Conservation (phyloP, 1,140 invertebrate species). For the Palaemon carinicauda region DNA sequence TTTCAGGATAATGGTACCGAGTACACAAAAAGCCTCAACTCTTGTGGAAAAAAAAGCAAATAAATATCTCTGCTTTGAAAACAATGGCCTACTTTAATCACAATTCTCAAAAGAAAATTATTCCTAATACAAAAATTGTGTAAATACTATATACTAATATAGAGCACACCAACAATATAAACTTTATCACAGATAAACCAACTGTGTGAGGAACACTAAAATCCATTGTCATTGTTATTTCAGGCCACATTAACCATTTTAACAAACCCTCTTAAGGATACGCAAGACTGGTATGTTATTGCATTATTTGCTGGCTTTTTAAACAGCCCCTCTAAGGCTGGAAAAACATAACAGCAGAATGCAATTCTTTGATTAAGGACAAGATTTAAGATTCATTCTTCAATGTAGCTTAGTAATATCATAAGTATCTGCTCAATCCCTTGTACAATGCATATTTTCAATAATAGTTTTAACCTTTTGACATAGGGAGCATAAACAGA, state of each 20-base stretch:
- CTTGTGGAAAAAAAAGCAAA: background rate
- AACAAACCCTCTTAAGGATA: background rate
- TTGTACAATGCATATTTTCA: too few relatives aligned
- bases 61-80: background rate
- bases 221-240: background rate
- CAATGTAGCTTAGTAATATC: too few relatives aligned
- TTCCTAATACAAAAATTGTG: slow-evolving; percentile 10
- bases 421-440: too few relatives aligned
- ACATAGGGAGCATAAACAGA: too few relatives aligned
- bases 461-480: too few relatives aligned
- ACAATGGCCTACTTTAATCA: background rate
- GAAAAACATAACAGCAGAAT: too few relatives aligned
- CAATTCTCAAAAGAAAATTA: background rate
- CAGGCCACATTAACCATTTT: background rate
- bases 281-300: background rate
- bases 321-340: too few relatives aligned
- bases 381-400: too few relatives aligned
- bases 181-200: slow-evolving; percentile 19
- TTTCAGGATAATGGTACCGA: too few relatives aligned
- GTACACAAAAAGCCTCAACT: too few relatives aligned
- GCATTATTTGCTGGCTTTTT: too few relatives aligned
- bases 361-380: too few relatives aligned
- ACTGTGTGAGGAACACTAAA: slow-evolving; percentile 11
- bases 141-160: slow-evolving; percentile 10
- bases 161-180: background rate